These are phyloP conservation scores for Philaenus spumarius DNA, from an alignment of 1,140 invertebrate genomes.

Conservation along the genomic window DNA sequence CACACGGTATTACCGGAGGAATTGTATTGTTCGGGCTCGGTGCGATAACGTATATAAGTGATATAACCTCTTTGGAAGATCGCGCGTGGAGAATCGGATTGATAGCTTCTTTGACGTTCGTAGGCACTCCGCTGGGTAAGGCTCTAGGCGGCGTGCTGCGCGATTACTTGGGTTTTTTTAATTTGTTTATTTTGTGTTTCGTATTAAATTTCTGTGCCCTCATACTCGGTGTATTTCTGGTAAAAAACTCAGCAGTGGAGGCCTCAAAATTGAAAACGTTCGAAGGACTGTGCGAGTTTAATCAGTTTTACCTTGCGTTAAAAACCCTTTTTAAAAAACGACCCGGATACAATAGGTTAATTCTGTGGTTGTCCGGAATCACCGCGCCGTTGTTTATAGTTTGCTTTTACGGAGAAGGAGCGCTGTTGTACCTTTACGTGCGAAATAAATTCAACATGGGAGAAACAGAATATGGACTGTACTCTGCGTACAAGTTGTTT, in stretches of 20 bases:
- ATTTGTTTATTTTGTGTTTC: slow-evolving; percentile 10
- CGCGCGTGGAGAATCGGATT: slow-evolving; percentile 39
- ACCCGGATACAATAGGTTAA: slow-evolving; percentile 6
- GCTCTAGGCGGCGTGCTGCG: slow-evolving; percentile 17
- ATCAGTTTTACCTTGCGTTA: neutral
- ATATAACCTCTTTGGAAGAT: slow-evolving; percentile 32
- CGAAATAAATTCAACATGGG: slow-evolving; percentile 28
- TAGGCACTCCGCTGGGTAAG: slow-evolving; percentile 16
- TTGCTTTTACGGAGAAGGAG: slow-evolving; percentile 25
- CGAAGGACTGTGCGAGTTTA: too few species aligned
- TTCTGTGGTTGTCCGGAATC: slow-evolving; percentile 13
- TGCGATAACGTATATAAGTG: slow-evolving; percentile 41
- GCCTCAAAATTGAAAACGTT: neutral
- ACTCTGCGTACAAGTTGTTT: slow-evolving; percentile 25
- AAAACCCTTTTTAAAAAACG: neutral
- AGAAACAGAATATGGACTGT: slow-evolving; percentile 25
- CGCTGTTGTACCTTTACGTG: slow-evolving; percentile 29
- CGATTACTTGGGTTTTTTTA: slow-evolving; percentile 10
- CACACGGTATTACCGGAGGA: slow-evolving; percentile 38
- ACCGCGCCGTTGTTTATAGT: slow-evolving; percentile 18
- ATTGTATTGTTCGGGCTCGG: slow-evolving; percentile 38
- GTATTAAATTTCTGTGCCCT: neutral
- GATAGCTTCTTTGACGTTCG: slow-evolving; percentile 25
- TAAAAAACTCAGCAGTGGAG: neutral
- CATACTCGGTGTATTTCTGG: neutral